phyloP scores from a whole-genome alignment of 2,888 invertebrate genomes.

The Sarcophaga subvicina region DNA sequence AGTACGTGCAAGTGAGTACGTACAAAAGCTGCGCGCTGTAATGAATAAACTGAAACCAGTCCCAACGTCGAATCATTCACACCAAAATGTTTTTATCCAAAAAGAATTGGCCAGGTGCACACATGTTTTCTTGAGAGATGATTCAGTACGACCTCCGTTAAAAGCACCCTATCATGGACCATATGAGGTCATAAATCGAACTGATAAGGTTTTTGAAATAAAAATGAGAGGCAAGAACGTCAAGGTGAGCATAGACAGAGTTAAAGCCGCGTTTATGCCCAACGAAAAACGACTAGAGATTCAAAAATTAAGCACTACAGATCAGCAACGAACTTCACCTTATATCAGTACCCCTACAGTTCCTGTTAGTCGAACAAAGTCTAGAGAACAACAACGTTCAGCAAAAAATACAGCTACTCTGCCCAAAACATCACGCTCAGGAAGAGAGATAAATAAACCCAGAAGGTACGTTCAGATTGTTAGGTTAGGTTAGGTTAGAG shows the following conservation, averaged over 20 bases:
- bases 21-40: constrained; percentile 27
- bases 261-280: neutral
- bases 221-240: neutral
- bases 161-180: constrained; percentile 1
- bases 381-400: no score
- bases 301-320: no score
- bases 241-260: neutral
- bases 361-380: no score
- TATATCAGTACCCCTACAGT: no score
- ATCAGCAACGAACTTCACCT: no score
- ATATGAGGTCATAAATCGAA: neutral
- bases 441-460: no score
- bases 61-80: constrained; percentile 36
- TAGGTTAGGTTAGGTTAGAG: no score
- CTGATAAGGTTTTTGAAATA: neutral
- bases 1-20: constrained; percentile 37
- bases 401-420: no score
- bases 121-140: neutral
- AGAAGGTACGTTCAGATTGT: no score
- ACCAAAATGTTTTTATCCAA: constrained; percentile 20
- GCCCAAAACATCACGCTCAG: no score
- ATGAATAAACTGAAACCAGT: constrained; percentile 39
- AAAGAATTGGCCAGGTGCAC: constrained; percentile 4
- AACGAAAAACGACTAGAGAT: neutral
- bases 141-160: neutral